Conservation (phyloP, 2,888 invertebrate genomes). For the Scotopteryx bipunctaria region DNA sequence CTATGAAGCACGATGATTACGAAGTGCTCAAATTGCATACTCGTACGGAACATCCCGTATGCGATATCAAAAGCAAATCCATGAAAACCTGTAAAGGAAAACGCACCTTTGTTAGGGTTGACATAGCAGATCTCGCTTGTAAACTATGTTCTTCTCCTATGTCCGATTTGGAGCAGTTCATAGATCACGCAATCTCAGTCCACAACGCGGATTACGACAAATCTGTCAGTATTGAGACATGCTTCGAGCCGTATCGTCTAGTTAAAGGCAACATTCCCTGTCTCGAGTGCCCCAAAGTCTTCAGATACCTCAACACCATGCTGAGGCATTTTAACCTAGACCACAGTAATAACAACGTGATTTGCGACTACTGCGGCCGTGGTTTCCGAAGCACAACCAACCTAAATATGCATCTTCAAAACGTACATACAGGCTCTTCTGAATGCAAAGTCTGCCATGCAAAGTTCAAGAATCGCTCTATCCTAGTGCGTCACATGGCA, state of each 20-base stretch:
- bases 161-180: constrained; percentile 53
- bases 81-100: constrained; percentile 72
- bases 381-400: constrained; percentile 64
- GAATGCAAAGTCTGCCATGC: constrained; percentile 65
- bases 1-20: constrained; percentile 63
- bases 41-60: constrained; percentile 58
- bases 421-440: constrained; percentile 63
- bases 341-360: constrained; percentile 69
- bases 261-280: constrained; percentile 71
- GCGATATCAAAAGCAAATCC: constrained; percentile 65
- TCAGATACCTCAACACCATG: constrained; percentile 66
- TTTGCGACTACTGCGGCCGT: constrained; percentile 73
- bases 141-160: constrained; percentile 65
- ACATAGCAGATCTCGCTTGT: constrained; percentile 60
- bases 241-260: constrained; percentile 65
- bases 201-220: constrained; percentile 70
- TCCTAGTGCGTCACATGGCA: constrained; percentile 68
- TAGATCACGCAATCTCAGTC: constrained; percentile 64
- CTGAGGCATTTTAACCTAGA: constrained; percentile 68
- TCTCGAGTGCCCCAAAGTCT: constrained; percentile 60
- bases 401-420: constrained; percentile 65
- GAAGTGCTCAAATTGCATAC: constrained; percentile 58
- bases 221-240: constrained; percentile 47
- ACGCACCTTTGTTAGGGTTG: constrained; percentile 65
- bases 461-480: constrained; percentile 68